Base-by-base conservation (phyloP, 2,888 invertebrate genomes). In the Heliconius ismenius region DNA sequence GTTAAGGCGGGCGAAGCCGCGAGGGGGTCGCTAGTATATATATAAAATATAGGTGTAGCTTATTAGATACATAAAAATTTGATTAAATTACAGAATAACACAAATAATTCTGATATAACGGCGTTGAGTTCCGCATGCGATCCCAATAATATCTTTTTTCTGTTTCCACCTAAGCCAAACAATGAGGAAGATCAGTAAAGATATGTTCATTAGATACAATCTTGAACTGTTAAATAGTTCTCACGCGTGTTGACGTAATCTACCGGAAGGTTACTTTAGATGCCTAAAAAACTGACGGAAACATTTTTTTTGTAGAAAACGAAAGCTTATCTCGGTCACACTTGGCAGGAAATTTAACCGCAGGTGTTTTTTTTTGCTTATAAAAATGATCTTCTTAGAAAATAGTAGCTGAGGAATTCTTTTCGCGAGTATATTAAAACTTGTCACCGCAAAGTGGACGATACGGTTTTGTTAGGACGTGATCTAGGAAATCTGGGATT, bases 271-370 rank as follows among this genome's bases (percentile, higher is more conserved):
- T 36, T 26, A 62, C 36, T 70, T 60, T 60, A 43, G 26, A 60
- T 4, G n/a, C 39, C 73, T 39, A 73, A 73, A 73, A 73, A 72
- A 18, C 4, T 62, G 26, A 73, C 60, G 73, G 62, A 73, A 62
- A 39, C 62, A 21, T 21, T 77, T 77, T 73, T 49, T 77, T 74
- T 74, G 39, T 77, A 62, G 72, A 72, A 72, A 73, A 39, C 39
- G 60, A 73, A 73, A 62, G 73, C 62, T 24, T 70, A 69, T n/a
- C 54, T n/a, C 54, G 69, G 69, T 54, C 76, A 76, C n/a, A 67
- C 58, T 43, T 43, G 26, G 21, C 63, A 77, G 76, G 74, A 77
- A 74, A 68, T 62, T 54, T 18, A 49, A 9, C 63, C 54, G n/a
- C 68, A 36, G 62, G 43, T 54, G 24, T 63, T 24, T 69, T 58